Evolutionary conservation across 2,797 vertebrate genomes (phyloP), one percentile per base, ranked within the genome.

Genomic region (Enteromius paludinosus): DNA sequence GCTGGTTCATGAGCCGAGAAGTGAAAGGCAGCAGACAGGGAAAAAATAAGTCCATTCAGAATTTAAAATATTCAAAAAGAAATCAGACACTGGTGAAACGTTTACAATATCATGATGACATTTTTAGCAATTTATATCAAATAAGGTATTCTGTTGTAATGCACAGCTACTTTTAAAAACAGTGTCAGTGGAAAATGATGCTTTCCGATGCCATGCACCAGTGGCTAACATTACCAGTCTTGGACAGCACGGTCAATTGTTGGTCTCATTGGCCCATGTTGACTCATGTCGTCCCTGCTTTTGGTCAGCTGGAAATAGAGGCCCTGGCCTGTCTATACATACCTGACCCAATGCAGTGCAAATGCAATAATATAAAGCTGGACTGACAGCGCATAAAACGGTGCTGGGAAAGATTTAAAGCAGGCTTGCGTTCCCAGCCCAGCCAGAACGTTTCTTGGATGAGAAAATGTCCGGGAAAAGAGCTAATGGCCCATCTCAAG

Each of bases 401-500:
- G 76, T 45, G 47, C 35, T 5, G 30, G 71, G 33, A 81, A 68
- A 79, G 71, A 78, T 77, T 81, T 77, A 56, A 79, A 70, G 41
- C 66, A 62, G 54, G 35, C 52, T 56, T 30, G 38, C 35, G 0
- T 61, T 61, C 45, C 69, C 52, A 54, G 52, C 52, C 70, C 54
- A 38, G 59, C 77, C 33, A 75, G 83, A 82, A 80, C 25, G 47
- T 65, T 49, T 69, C 3, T 45, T n/a, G 45, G 38, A 66, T 83
- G 64, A 81, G 30, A 83, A 74, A 64, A 70, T 52, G 35, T 62
- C 69, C 10, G 18, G 10, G 5, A 80, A 83, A 83, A 80, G 78
- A 59, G 84, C 69, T 81, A 87, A 84, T 82, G 75, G 74, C 72
- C 65, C 41, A 73, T 69, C 69, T 82, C 64, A 28, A 47, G 72